A percentile compares a stretch with the other conserved stretches of the same genome.
phyloP scores from a whole-genome alignment of 2,113 vertebrate genomes.

The Azemiops feae region DNA sequence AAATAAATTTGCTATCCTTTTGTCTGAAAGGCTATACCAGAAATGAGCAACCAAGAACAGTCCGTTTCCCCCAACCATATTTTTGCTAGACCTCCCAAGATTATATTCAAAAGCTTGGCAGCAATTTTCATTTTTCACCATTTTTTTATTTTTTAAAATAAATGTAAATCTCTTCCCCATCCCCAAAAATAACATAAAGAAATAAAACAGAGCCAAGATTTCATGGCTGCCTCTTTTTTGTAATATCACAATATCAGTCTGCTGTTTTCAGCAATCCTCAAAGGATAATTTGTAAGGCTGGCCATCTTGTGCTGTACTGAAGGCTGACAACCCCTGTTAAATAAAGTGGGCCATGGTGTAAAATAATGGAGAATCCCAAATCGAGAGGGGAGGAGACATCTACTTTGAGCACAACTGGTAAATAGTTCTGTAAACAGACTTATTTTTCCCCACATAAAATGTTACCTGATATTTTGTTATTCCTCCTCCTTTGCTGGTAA shows the following conservation, averaged over 20 bases:
- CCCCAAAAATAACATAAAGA: background rate
- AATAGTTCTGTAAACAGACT: background rate
- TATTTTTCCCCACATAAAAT: background rate
- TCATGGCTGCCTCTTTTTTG: background rate
- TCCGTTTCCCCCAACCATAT: background rate
- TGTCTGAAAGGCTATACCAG: background rate
- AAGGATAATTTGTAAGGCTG: background rate
- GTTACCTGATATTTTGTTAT: constrained; percentile 78
- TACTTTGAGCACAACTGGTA: background rate
- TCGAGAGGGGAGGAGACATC: background rate
- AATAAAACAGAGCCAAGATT: background rate
- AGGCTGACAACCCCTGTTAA: background rate
- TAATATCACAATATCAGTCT: background rate
- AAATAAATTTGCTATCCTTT: background rate
- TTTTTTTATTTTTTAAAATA: background rate
- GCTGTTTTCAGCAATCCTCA: background rate
- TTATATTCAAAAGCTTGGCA: background rate
- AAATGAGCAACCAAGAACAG: background rate
- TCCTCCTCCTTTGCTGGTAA: constrained; percentile 86
- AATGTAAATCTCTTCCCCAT: background rate
- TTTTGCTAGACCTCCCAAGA: background rate
- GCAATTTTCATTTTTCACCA: background rate
- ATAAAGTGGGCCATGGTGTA: background rate
- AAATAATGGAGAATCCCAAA: background rate
- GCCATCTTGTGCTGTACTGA: background rate